Conservation (phyloP, 1,140 invertebrate genomes). For the Dinoponera quadriceps region DNA sequence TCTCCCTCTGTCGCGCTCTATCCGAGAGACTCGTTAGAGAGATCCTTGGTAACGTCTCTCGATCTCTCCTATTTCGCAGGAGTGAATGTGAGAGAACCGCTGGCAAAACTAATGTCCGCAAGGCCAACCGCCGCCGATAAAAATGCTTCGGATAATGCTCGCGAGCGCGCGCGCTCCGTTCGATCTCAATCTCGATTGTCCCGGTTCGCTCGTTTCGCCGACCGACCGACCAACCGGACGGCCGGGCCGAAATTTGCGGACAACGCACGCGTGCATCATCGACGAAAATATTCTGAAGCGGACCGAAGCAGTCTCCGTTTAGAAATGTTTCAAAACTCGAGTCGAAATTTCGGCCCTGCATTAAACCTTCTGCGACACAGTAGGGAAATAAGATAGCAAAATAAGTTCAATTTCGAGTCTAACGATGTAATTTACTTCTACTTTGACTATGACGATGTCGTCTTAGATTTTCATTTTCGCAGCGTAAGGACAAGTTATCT, state of each 20-base stretch:
- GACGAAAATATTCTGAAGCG: constrained; percentile 26
- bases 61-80: constrained; percentile 54
- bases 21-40: constrained; percentile 39
- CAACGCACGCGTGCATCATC: constrained; percentile 3
- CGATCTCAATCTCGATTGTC: neutral
- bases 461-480: too few species aligned
- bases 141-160: constrained; percentile 67
- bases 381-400: too few species aligned
- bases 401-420: too few species aligned
- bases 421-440: too few species aligned
- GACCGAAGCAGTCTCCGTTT: neutral
- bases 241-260: neutral
- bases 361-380: too few species aligned
- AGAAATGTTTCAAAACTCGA: neutral
- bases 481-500: too few species aligned
- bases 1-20: neutral
- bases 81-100: constrained; percentile 66
- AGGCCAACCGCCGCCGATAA: constrained; percentile 67
- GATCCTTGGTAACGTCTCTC: constrained; percentile 35
- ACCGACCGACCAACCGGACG: neutral
- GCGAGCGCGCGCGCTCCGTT: constrained; percentile 28
- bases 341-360: too few species aligned
- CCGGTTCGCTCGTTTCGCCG: neutral
- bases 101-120: constrained; percentile 62
- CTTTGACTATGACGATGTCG: too few species aligned